Evolutionary conservation across 2,797 vertebrate species (phyloP), one percentile per base, ranked within the genome.

Genomic region (Crenichthys baileyi): DNA sequence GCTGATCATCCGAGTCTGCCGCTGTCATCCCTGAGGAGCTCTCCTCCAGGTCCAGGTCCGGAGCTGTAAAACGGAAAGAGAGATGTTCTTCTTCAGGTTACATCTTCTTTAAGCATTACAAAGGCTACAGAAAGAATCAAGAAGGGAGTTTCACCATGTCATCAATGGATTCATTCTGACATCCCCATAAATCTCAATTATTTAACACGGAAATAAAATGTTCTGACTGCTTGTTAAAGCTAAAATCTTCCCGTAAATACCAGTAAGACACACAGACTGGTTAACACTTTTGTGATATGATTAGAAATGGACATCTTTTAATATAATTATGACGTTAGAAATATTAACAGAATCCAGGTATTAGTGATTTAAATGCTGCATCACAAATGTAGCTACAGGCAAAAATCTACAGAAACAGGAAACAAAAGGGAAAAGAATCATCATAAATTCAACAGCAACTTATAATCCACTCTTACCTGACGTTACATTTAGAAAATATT

Each of bases 1-100:
- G 85, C 81, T 90, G 91, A 48, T 92, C 92, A 0, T 93, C 93
- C 0, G 93, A 93, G 20, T 84, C 87, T 0, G 88, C 92, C 0
- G 68, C 44, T 11, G 85, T 88, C 50, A 61, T 76, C 24, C 83
- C 73, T 0, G 91, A 85, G 0, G 83, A 84, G 73, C 81, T 83
- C 29, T 91, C 92, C 70, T 91, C 87, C 50, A 80, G 31, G 50
- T 90, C 93, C 44, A 60, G 51, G 3, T 92, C 88, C 68, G 81
- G 70, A 79, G 72, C 90, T 90, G 83, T 4, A 1, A 20, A 50
- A 67, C 72, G 53, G 9, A 56, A 1, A 20, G 29, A 65, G 36
- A 61, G 26, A 50, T 5, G 5, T 18, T 22, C 26, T 39, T 50
- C 22, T 51, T 7, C 13, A 51, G 75, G 31, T 44, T 11, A n/a